Conservation (phyloP, 2,888 invertebrate genomes). For the Trachelus iudaicus region DNA sequence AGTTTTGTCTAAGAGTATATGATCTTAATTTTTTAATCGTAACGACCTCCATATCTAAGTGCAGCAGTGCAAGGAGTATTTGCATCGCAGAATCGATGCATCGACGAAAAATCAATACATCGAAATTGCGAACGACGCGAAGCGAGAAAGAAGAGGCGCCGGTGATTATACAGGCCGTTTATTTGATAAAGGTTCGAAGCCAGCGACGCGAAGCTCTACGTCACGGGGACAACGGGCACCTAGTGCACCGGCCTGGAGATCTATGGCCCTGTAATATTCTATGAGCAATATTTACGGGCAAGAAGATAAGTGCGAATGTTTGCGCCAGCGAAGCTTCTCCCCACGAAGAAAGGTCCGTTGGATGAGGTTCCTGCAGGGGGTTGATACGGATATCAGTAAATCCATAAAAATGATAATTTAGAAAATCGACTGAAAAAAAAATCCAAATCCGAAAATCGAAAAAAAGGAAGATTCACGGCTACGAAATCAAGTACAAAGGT, state of each 20-base stretch:
- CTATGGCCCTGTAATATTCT: conserved; percentile 58
- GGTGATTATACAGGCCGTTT: conserved; percentile 51
- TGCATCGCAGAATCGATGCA: neutral
- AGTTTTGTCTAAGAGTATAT: neutral
- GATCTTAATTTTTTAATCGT: neutral
- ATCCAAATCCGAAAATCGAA: neutral
- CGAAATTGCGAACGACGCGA: conserved; percentile 19
- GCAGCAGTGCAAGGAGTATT: neutral
- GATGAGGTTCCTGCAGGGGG: neutral
- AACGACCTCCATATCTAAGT: neutral
- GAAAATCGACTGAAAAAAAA: neutral
- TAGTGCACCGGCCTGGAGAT: conserved; percentile 38
- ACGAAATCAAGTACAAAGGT: neutral
- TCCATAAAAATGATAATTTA: neutral
- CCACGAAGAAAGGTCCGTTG: neutral
- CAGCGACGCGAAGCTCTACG: conserved; percentile 26
- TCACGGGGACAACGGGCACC: conserved; percentile 22
- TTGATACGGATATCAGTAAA: neutral
- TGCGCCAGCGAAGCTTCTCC: conserved; percentile 33
- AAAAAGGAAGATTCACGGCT: neutral
- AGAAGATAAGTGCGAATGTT: conserved; percentile 57
- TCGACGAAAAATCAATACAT: conserved; percentile 16
- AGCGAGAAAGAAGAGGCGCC: conserved; percentile 13
- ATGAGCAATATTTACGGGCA: conserved; percentile 59
- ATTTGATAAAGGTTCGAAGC: conserved; percentile 51